Base-by-base conservation (phyloP, 1,140 invertebrate species). In the Drosophila willistoni region DNA sequence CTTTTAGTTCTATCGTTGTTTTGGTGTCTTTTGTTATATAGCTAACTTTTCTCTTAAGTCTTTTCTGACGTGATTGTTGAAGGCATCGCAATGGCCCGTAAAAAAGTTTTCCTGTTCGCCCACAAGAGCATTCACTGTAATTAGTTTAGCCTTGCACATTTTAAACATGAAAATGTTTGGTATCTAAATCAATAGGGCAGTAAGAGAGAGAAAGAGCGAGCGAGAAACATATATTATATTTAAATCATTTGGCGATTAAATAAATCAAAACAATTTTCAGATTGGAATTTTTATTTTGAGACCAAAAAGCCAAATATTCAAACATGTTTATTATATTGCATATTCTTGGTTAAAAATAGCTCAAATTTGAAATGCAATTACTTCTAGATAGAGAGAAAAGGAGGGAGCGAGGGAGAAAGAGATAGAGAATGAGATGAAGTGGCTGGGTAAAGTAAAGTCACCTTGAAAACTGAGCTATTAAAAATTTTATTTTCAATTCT, bases 401-500 rank as follows among this genome's bases (percentile, higher is more conserved):
- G 1, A 7, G 44, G 2, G 7, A 25, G 1, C 1, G 3, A 25
- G 22, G 3, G 3, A 25, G 22, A 25, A 2, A 25, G 22, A 29
- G 4, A 29, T 4, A 29, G 25, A 29, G 29, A 25, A 4, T 4
- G 29, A 29, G 29, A 7, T 29, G 29, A 0, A 25, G 29, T 29
- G 29, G 29, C 29, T 25, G 4, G 25, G 5, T 2, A 29, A 29
- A 0, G 5, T 17, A 17, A 19, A 39, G 12, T 39, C 3, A 51
- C 44, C 44, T 51, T 51, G 44, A 22, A 51, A 51, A 51, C 7
- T 51, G 17, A 22, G 44, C 17, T 2, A 22, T 51, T 22, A 19
- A 22, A 51, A 51, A 22, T 22, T 51, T 22, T 51, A 51, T 14
- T 51, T 22, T 51, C 44, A 51, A 51, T 51, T 19, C 44, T 51